phyloP scores from a whole-genome alignment of 2,113 vertebrate genomes.

The Eulemur rufifrons region DNA sequence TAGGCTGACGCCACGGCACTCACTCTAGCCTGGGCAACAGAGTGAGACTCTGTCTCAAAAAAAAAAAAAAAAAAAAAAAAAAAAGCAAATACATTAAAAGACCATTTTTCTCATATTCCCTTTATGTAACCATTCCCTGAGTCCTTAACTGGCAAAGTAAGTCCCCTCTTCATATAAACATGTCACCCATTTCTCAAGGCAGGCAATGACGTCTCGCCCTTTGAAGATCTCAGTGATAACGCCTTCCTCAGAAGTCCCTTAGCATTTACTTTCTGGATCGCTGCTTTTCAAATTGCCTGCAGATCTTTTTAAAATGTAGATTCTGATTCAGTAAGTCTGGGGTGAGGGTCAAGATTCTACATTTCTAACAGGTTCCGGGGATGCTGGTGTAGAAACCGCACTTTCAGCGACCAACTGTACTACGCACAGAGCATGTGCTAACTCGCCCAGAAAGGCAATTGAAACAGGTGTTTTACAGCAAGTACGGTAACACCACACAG shows the following conservation, averaged over 20 bases:
- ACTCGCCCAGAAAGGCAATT: background rate
- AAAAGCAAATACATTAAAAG: conserved; percentile 32
- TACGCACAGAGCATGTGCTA: background rate
- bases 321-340: background rate
- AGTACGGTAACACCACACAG: background rate
- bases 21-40: too few relatives aligned
- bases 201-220: background rate
- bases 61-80: too few relatives aligned
- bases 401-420: background rate
- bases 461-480: background rate
- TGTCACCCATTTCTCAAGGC: background rate
- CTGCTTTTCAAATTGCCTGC: background rate
- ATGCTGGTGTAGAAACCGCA: background rate
- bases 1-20: too few relatives aligned
- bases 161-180: background rate
- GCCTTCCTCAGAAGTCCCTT: conserved; percentile 7
- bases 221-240: background rate
- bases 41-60: too few relatives aligned
- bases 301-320: conserved; percentile 40
- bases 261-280: conserved; percentile 11
- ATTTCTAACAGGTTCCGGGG: conserved; percentile 42
- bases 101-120: background rate
- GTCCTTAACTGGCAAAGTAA: conserved; percentile 4
- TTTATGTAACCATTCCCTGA: background rate
- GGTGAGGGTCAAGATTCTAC: background rate